A percentile compares a stretch with the other conserved stretches of the same genome.
Evolutionary conservation across 1,140 invertebrate species (phyloP).

Genomic region (Papilio glaucus): DNA sequence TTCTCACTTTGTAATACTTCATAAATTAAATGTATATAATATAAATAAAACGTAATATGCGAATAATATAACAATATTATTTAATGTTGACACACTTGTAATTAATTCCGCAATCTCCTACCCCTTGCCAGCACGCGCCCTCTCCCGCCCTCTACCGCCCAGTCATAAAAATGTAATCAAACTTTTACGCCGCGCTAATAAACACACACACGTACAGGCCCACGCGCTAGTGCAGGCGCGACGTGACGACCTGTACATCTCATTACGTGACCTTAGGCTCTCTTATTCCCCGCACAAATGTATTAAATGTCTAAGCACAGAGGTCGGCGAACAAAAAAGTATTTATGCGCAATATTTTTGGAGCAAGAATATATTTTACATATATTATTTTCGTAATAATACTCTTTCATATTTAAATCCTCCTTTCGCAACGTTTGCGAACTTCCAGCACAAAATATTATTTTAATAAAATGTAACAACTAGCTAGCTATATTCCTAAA

Average conservation of each 20-base stretch:
- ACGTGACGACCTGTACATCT: constrained; percentile 1
- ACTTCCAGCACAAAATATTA: neutral
- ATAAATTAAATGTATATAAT: too few species aligned
- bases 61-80: too few species aligned
- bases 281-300: constrained; percentile 5
- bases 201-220: constrained; percentile 10
- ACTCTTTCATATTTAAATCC: constrained; percentile 1
- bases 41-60: neutral
- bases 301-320: neutral
- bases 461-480: neutral
- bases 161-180: constrained; percentile 64
- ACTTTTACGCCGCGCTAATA: constrained; percentile 47
- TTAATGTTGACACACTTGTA: constrained; percentile 40
- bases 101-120: constrained; percentile 46
- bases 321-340: neutral
- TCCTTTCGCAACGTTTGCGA: neutral
- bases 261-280: neutral
- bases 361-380: constrained; percentile 3
- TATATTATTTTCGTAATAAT: constrained; percentile 21
- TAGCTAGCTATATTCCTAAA: neutral
- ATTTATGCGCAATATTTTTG: constrained; percentile 1
- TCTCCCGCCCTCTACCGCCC: too few species aligned
- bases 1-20: too few species aligned
- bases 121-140: neutral
- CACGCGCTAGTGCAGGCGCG: neutral